These are phyloP conservation scores for Mesorhabditis sp. DNA, from an alignment of 2,888 invertebrate species.

Conservation along the genomic window DNA sequence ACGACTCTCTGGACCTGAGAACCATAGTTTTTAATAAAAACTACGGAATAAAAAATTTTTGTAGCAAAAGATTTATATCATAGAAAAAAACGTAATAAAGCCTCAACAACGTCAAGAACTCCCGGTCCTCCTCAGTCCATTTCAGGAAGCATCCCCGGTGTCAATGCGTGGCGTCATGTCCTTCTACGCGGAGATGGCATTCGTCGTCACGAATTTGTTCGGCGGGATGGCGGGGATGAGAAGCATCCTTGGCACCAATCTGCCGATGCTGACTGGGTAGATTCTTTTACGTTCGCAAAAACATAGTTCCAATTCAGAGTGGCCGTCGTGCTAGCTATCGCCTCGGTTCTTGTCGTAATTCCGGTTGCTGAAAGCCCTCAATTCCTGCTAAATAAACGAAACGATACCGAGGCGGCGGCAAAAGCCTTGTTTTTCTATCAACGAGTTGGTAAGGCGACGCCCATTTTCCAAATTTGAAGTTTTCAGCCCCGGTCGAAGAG, in stretches of 20 bases:
- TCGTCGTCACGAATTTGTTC: slow-evolving; percentile 46
- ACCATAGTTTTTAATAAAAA: neutral
- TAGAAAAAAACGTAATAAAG: neutral
- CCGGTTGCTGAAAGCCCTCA: slow-evolving; percentile 50
- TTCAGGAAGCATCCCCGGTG: slow-evolving; percentile 44
- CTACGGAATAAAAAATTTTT: neutral
- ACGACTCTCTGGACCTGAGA: neutral
- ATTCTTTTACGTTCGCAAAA: slow-evolving; percentile 4
- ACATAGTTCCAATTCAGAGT: slow-evolving; percentile 20
- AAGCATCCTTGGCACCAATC: slow-evolving; percentile 36
- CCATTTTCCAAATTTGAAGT: neutral
- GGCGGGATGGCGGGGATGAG: slow-evolving; percentile 50
- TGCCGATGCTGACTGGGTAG: slow-evolving; percentile 34
- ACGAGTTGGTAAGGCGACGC: slow-evolving; percentile 17
- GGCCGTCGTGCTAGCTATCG: slow-evolving; percentile 36
- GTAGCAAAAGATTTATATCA: neutral
- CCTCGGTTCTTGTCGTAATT: slow-evolving; percentile 34
- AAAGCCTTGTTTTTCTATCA: slow-evolving; percentile 45
- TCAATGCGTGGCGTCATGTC: slow-evolving; percentile 46
- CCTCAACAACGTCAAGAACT: neutral
- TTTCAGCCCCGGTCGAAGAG: neutral
- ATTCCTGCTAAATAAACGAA: slow-evolving; percentile 37
- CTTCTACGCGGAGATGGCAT: slow-evolving; percentile 53
- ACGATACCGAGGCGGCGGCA: slow-evolving; percentile 33
- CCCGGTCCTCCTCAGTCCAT: slow-evolving; percentile 4